Percentiles rank a stretch among this genome's conserved stretches.
Evolutionary conservation across 2,888 invertebrate genomes (phyloP).

Genomic region (Pseudococcus longispinus): DNA sequence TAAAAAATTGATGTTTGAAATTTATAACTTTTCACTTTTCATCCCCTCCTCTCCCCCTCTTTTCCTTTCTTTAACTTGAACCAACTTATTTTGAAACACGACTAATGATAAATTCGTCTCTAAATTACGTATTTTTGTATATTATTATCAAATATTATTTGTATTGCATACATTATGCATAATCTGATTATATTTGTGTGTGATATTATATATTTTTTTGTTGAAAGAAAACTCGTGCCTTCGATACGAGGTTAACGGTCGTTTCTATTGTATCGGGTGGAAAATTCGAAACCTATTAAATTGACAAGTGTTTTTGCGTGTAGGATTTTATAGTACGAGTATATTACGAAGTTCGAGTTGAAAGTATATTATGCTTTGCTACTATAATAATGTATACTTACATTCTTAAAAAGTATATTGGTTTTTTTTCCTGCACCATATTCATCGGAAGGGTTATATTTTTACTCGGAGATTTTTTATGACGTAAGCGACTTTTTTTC

Average conservation of each 20-base stretch:
- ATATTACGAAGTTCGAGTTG: not conserved
- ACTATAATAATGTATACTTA: not conserved
- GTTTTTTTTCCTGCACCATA: not conserved
- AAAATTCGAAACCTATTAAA: constrained; percentile 25
- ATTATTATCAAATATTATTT: too few species aligned
- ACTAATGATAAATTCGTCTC: too few species aligned
- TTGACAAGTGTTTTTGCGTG: constrained; percentile 19
- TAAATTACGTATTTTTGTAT: too few species aligned
- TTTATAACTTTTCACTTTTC: too few species aligned
- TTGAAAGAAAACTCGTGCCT: constrained; percentile 24
- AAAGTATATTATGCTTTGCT: not conserved
- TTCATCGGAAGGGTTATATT: not conserved
- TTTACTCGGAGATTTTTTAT: not conserved
- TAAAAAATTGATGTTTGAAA: too few species aligned
- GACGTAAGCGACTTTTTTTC: not conserved
- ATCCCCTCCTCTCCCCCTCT: too few species aligned
- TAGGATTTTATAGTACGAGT: not conserved
- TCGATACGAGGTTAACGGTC: constrained; percentile 28
- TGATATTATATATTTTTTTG: not conserved
- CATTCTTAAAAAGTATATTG: not conserved
- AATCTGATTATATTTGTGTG: not conserved
- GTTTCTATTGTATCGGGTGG: not conserved
- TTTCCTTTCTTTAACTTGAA: too few species aligned
- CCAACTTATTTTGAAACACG: too few species aligned
- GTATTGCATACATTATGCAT: not conserved